Conservation (phyloP, 2,888 invertebrate genomes). For the Drosophila silvestris region DNA sequence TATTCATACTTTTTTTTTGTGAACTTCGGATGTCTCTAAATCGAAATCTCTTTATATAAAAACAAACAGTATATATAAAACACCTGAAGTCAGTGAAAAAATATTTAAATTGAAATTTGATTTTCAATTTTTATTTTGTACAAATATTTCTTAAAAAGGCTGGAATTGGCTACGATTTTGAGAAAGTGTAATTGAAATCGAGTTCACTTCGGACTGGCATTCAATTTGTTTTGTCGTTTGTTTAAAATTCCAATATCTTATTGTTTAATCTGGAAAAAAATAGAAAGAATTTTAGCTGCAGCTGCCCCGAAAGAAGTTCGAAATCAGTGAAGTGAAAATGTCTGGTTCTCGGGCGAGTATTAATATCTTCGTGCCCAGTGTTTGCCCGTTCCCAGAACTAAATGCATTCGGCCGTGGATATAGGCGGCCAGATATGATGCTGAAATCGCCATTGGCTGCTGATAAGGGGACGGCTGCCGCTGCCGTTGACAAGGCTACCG, state of each 20-base stretch:
- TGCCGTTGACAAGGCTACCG: background rate
- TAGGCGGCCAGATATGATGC: slow-evolving; percentile 2
- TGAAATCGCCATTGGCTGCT: background rate
- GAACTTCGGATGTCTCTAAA: too few species aligned
- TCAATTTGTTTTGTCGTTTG: background rate
- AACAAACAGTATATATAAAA: too few species aligned
- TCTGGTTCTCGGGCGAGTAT: slow-evolving; percentile 24
- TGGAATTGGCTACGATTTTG: background rate
- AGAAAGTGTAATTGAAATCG: background rate
- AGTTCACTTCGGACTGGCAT: background rate
- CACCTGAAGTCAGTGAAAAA: background rate
- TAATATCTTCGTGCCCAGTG: slow-evolving; percentile 45
- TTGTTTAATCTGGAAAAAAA: background rate
- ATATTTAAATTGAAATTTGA: background rate
- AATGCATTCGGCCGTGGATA: slow-evolving; percentile 10
- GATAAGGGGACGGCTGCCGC: background rate
- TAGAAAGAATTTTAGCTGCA: background rate
- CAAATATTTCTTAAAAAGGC: background rate
- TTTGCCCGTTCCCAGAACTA: slow-evolving; percentile 50
- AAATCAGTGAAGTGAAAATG: slow-evolving; percentile 28
- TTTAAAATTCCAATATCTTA: slow-evolving; percentile 14
- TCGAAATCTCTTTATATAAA: too few species aligned
- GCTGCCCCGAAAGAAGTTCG: background rate
- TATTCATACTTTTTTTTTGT: too few species aligned
- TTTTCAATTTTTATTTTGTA: background rate